Evolutionary conservation across 1,140 invertebrate species (phyloP).

Genomic region (Euborellia annulipes): DNA sequence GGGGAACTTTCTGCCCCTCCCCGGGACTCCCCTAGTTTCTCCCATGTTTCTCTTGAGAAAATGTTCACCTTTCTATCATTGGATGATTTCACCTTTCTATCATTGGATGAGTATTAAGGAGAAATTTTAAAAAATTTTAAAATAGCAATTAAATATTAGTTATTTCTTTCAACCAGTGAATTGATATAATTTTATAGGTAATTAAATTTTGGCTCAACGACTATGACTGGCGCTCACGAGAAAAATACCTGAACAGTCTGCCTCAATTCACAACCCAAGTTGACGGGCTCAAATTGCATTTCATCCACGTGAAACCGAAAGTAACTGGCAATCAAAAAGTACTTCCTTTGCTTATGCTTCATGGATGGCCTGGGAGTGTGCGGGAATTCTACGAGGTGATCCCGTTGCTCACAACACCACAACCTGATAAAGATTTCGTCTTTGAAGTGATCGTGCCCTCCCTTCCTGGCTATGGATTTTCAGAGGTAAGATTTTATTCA

Average conservation of each 20-base stretch:
- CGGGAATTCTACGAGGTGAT: constrained; percentile 73
- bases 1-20: no score
- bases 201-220: constrained; percentile 53
- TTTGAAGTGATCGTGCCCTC: constrained; percentile 39
- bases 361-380: constrained; percentile 85
- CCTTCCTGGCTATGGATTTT: constrained; percentile 40
- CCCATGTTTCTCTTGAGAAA: no score
- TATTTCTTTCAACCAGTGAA: no score
- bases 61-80: no score
- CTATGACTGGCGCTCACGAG: constrained; percentile 57
- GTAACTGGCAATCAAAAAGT: constrained; percentile 28
- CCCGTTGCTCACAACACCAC: constrained; percentile 23
- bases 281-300: no score
- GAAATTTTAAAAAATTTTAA: no score
- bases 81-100: no score
- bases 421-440: constrained; percentile 22
- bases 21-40: no score
- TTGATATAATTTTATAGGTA: no score
- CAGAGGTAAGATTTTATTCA: no score
- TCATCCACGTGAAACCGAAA: constrained; percentile 37
- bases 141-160: no score
- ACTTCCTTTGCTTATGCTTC: constrained; percentile 55
- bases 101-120: no score
- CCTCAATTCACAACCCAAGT: constrained; percentile 52
- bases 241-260: constrained; percentile 47